Evolutionary conservation across 1,140 invertebrate species (phyloP).

Genomic region (Nomia melanderi): DNA sequence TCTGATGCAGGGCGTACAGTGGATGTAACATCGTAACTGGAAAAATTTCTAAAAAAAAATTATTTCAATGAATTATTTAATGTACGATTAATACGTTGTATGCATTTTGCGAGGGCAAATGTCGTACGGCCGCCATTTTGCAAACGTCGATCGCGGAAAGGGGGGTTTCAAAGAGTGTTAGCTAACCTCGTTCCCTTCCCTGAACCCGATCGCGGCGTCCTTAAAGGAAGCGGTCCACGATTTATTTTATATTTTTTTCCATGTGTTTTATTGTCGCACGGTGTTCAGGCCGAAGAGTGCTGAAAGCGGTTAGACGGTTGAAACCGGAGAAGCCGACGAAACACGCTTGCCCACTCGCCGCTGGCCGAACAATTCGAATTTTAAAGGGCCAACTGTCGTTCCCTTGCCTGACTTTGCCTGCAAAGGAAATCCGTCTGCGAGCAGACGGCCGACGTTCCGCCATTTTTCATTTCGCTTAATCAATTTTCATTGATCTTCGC

Average conservation of each 20-base stretch:
- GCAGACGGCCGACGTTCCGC: background rate
- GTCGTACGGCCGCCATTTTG: background rate
- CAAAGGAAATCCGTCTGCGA: conserved; percentile 64
- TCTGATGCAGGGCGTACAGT: no score
- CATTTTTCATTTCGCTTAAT: conserved; percentile 30
- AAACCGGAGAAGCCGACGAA: conserved; percentile 79
- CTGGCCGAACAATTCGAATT: conserved; percentile 76
- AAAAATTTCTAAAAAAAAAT: no score
- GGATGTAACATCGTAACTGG: no score
- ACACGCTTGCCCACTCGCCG: conserved; percentile 76
- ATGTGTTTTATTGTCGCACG: conserved; percentile 61
- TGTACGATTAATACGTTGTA: no score
- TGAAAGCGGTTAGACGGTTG: conserved; percentile 80
- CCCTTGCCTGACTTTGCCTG: conserved; percentile 60
- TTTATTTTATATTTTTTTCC: conserved; percentile 49
- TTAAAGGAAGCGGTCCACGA: conserved; percentile 48
- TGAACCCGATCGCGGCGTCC: background rate
- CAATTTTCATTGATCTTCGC: background rate
- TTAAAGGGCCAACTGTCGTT: conserved; percentile 73
- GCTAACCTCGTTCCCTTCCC: background rate
- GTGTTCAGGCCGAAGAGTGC: conserved; percentile 67
- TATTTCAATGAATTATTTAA: no score
- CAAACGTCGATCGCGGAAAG: background rate
- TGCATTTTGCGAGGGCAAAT: no score
- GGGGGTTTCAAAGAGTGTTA: background rate